phyloP scores from a whole-genome alignment of 2,888 invertebrate genomes.

The Phaedon cochleariae region DNA sequence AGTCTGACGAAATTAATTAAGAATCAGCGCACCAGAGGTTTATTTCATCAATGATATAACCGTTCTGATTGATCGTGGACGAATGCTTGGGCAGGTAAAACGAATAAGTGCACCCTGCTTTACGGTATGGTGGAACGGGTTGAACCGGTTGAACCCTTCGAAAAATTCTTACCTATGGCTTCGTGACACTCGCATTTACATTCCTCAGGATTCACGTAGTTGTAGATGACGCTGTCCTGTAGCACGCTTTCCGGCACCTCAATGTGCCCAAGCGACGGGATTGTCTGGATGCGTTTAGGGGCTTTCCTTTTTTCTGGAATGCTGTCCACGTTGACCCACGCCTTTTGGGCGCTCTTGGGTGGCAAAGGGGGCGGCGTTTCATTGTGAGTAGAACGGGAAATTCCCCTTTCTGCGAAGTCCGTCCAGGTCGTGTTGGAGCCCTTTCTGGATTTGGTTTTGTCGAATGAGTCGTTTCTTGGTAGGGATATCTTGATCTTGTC shows the following conservation, averaged over 20 bases:
- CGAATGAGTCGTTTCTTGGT: conserved; percentile 60
- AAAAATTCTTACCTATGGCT: conserved; percentile 16
- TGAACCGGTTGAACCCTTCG: too few relatives aligned
- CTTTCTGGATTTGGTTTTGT: conserved; percentile 63
- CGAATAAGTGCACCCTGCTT: too few relatives aligned
- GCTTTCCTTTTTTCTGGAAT: conserved; percentile 84
- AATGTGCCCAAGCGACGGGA: conserved; percentile 69
- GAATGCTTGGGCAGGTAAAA: too few relatives aligned
- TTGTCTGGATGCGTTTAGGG: conserved; percentile 83
- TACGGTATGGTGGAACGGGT: too few relatives aligned
- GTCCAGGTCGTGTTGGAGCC: conserved; percentile 63
- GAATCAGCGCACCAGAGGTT: too few relatives aligned
- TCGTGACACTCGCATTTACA: conserved; percentile 90
- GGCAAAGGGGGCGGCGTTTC: conserved; percentile 63
- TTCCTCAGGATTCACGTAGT: conserved; percentile 87
- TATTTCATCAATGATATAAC: too few relatives aligned
- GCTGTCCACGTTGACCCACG: conserved; percentile 89
- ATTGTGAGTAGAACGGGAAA: conserved; percentile 48
- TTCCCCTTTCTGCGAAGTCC: conserved; percentile 72
- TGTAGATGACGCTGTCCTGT: conserved; percentile 67
- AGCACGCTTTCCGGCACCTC: conserved; percentile 61
- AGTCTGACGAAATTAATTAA: too few relatives aligned
- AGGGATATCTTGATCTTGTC: conserved; percentile 77
- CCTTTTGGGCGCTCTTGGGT: conserved; percentile 62
- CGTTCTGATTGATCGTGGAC: too few relatives aligned